Conservation (phyloP, 1,140 invertebrate species). For the Trichoplusia ni region DNA sequence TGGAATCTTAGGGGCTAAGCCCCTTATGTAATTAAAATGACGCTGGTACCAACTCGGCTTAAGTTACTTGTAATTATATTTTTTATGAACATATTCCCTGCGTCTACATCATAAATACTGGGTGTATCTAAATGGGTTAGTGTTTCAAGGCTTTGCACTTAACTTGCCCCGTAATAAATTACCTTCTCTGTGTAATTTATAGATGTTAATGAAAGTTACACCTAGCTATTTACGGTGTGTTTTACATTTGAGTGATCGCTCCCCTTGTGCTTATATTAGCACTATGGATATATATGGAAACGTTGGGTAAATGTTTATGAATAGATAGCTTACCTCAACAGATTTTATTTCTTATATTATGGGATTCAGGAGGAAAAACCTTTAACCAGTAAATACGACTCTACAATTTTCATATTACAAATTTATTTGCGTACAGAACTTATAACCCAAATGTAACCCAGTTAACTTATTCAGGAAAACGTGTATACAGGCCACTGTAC, state of each 20-base stretch:
- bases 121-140: slow-evolving; percentile 24
- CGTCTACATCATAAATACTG: slow-evolving; percentile 8
- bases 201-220: slow-evolving; percentile 3
- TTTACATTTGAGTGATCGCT: background rate
- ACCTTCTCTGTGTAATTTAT: background rate
- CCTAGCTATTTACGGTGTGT: background rate
- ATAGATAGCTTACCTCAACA: no score
- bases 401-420: no score
- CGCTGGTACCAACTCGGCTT: slow-evolving; percentile 1
- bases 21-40: slow-evolving; percentile 3
- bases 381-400: no score
- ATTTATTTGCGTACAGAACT: no score
- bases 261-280: background rate
- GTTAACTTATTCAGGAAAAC: no score
- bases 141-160: slow-evolving; percentile 5
- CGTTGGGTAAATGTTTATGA: no score
- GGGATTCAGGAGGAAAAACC: no score
- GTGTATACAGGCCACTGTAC: no score
- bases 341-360: no score
- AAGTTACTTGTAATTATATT: slow-evolving; percentile 10
- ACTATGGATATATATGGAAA: no score
- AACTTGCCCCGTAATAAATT: slow-evolving; percentile 8
- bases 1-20: no score
- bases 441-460: no score
- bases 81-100: slow-evolving; percentile 12